Base-by-base conservation (phyloP, 2,797 vertebrate genomes). In the Pangasius krempfi region DNA sequence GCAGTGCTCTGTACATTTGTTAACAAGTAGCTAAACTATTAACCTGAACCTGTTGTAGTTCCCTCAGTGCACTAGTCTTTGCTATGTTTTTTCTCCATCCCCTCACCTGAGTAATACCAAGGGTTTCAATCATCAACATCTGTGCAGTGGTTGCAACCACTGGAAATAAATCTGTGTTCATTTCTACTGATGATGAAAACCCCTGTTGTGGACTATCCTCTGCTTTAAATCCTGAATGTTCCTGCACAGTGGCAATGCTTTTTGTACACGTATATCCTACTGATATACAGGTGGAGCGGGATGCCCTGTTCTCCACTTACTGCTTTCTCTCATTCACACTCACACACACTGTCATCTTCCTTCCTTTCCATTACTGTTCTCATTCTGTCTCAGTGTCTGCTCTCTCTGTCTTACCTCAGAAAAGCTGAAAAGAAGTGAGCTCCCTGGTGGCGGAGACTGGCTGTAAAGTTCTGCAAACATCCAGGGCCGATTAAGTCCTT, bases 381-480 rank as follows among this genome's bases (percentile, higher is more conserved):
- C 88, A 54, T 90, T 91, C 90, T 84, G 90, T 90, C 76, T 68
- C 85, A 68, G 90, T 90, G 76, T 50, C 88, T 68, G 88, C 88
- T 88, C 86, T 66, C 12, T 81, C 86, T 88, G 86, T 85, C 96
- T 97, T 97, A 97, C 98, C 98, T 98, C 95, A 93, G 93, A 95
- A 95, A 96, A 95, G 95, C 84, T 88, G 95, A 97, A 96, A 80
- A 95, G 97, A 97, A 96, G 94, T 14, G 92, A 96, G 96, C 94
- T 97, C 95, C 96, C 96, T 95, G 96, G 90, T 87, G 94, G 96
- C 95, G 94, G 91, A 94, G 93, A 96, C 93, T 75, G 95, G 96
- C 94, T 94, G 96, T 96, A 94, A 95, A 95, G 94, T 93, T 96
- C 96, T 97, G 95, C 96, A 83, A 96, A 95, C 92, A 88, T 91